Base-by-base conservation (phyloP, 92 coral and sea anemone species). In the Hydrozoanthus gracilis region DNA sequence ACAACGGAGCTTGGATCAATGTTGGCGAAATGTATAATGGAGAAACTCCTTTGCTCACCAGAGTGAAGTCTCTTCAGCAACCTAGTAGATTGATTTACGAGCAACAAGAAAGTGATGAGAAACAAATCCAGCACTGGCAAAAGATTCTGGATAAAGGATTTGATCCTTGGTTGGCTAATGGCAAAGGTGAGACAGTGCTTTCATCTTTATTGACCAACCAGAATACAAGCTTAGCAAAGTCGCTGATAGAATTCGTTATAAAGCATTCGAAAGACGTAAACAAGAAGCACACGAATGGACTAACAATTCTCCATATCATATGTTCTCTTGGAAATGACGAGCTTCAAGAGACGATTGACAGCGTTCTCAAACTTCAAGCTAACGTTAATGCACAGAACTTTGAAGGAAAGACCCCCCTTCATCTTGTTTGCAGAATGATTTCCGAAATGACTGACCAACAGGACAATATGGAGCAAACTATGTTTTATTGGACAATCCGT, bases 251-350 rank as follows among this genome's bases (percentile, higher is more conserved):
- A 15, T 44, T 46, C 20, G 13, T 79, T 4, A 14, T 68, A 62
- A 79, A 62, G 55, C 17, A 47, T 16, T 64, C 44, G 17, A 47
- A 79, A 64, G 46, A 62, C 47, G 60, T 79, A 18, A 79, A 79
- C 47, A 79, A 79, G 84, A 79, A 79, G 60, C 84, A 79, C 84
- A 61, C 73, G 16, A 79, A 79, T 79, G 84, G 84, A 79, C 84
- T 64, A 16, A 79, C 84, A 44, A 64, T 79, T 79, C 73, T 79
- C 9, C 84, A 79, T 48, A 48, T 64, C 46, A 13, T 49, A n/a
- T 79, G 84, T 79, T 47, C 84, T 8, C 56, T 64, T 5, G 84
- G 84, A 44, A 49, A 79, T 20, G 84, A 79, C 45, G 84, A 79
- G 48, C 47, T 79, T 27, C 84, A 79, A 45, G 84, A 46, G n/a